Conservation (phyloP, 2,797 vertebrate species). For the Chelonia mydas region DNA sequence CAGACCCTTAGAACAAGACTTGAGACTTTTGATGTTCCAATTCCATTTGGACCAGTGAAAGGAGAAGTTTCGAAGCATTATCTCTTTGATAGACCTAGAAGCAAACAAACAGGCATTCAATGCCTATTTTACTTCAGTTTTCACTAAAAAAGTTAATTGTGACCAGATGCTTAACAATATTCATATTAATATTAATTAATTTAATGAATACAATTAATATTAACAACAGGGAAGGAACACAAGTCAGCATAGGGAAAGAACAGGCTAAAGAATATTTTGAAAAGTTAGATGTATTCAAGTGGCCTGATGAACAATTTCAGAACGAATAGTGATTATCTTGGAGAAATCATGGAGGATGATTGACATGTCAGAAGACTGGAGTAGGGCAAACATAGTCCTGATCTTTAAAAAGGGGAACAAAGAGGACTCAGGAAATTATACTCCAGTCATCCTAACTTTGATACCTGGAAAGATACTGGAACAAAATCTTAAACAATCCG, state of each 20-base stretch:
- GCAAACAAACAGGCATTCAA: not conserved
- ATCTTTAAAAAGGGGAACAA: not conserved
- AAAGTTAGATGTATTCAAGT: not conserved
- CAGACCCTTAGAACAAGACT: not conserved
- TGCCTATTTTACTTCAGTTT: not conserved
- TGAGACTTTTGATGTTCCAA: slow-evolving; percentile 13
- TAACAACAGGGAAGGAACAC: not conserved
- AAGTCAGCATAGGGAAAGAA: not conserved
- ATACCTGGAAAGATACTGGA: not conserved
- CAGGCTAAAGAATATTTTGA: not conserved
- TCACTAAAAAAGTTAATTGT: not conserved
- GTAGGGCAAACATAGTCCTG: not conserved
- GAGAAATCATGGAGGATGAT: not conserved
- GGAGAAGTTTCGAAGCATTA: not conserved
- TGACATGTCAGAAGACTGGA: not conserved
- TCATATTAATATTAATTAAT: no score
- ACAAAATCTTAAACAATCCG: not conserved
- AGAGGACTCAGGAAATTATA: not conserved
- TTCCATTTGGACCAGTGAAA: not conserved
- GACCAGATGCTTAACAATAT: no score
- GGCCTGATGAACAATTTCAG: not conserved
- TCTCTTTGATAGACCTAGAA: not conserved
- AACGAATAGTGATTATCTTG: not conserved
- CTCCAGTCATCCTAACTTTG: not conserved
- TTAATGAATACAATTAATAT: not conserved